These are phyloP conservation scores for Antitype chi DNA, from an alignment of 2,888 invertebrate genomes.

Conservation along the genomic window DNA sequence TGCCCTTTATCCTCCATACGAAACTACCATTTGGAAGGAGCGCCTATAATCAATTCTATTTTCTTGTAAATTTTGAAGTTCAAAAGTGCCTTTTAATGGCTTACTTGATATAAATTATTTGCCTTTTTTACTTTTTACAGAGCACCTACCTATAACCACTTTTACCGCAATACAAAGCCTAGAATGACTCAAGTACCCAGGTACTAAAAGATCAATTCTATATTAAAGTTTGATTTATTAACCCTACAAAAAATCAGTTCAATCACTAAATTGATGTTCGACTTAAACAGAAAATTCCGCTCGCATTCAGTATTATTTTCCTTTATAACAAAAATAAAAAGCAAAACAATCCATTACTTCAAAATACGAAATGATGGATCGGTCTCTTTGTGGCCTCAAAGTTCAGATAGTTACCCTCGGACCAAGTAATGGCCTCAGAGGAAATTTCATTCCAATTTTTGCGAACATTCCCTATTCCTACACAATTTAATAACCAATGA, in stretches of 20 bases:
- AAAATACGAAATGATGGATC: constrained; percentile 64
- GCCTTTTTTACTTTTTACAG: not conserved
- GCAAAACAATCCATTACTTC: constrained; percentile 59
- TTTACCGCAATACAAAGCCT: not conserved
- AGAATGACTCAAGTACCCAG: not conserved
- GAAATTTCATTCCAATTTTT: constrained; percentile 64
- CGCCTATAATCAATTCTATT: not conserved
- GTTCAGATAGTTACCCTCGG: constrained; percentile 59
- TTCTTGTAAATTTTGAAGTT: not conserved
- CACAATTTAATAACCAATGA: constrained; percentile 76
- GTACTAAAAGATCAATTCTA: not conserved
- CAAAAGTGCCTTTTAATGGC: not conserved
- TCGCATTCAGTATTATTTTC: constrained; percentile 34
- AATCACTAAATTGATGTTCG: constrained; percentile 16
- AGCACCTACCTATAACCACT: not conserved
- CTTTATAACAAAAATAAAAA: constrained; percentile 49
- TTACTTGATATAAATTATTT: not conserved
- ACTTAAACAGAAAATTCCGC: constrained; percentile 6
- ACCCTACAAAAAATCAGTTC: constrained; percentile 21
- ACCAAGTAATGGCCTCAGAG: constrained; percentile 43
- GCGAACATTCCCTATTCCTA: constrained; percentile 54
- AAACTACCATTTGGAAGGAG: not conserved
- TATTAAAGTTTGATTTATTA: constrained; percentile 18
- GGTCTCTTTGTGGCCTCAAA: constrained; percentile 54
- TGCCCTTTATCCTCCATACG: not conserved